Base-by-base conservation (phyloP, 2,888 invertebrate species). In the Sinodicranocentrus sp. region DNA sequence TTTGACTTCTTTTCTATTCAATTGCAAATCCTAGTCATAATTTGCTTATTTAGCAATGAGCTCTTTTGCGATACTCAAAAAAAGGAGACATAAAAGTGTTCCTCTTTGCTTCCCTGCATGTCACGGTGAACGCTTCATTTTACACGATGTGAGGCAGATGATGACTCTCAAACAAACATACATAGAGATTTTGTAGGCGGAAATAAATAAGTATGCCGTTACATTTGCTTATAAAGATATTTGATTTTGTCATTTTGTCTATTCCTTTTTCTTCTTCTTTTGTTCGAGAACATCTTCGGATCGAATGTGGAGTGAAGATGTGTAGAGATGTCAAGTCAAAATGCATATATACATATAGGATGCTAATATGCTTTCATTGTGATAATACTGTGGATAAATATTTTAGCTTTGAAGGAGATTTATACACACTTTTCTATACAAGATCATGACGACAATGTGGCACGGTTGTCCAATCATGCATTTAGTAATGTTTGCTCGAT, bases 161-260 rank as follows among this genome's bases (percentile, higher is more conserved):
- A 57, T 48, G 57, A 57, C 23, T 23, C 21, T 57, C 8, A 57
- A 21, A 23, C 21, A 65, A 65, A 15, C 8, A 52, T 52, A 52
- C 52, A 59, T 5, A 13, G n/a, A 23, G 6, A 57, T 54, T 67
- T 79, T 61, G 78, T 71, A 79, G 78, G 78, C 78, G 78, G 78
- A 79, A 79, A 79, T 78, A 78, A 61, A 57, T 44, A 59, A 63
- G 52, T 63, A 25, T 78, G 52, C 78, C 78, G 78, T 78, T 78
- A 68, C 28, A 43, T 71, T 48, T 26, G n/a, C 39, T 48, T 21
- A 63, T 70, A 71, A 71, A 79, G 71, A 79, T 71, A 71, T 79
- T 79, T 61, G 71, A 79, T 79, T 79, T 79, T 79, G 78, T 71
- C 57, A 57, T 23, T 57, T 57, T 21, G 21, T 23, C 48, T n/a